These are phyloP conservation scores for Potamarius usumacintae DNA, from an alignment of 2,113 vertebrate species.

Conservation along the genomic window DNA sequence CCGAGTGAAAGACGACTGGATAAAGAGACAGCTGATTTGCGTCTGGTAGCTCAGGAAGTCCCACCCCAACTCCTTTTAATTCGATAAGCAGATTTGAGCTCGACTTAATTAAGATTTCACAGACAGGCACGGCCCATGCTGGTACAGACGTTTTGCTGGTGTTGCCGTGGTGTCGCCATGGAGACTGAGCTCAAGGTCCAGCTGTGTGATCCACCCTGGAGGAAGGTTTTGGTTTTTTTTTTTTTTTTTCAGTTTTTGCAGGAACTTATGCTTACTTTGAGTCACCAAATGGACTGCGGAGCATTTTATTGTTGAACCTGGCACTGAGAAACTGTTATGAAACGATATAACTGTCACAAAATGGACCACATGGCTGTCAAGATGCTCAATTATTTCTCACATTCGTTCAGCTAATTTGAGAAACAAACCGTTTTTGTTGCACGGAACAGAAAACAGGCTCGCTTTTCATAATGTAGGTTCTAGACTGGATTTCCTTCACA, in stretches of 20 bases:
- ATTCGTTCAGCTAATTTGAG: not conserved
- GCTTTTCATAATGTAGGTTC: not conserved
- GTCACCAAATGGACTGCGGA: not conserved
- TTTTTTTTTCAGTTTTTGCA: too few relatives aligned
- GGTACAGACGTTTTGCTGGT: constrained; percentile 7
- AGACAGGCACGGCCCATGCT: constrained; percentile 54
- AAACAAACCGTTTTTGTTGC: not conserved
- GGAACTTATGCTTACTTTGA: not conserved
- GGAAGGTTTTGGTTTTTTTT: too few relatives aligned
- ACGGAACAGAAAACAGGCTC: not conserved
- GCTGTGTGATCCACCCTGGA: constrained; percentile 50
- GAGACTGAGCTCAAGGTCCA: constrained; percentile 54
- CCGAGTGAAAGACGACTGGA: not conserved
- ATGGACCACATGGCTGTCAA: too few relatives aligned
- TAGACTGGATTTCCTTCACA: not conserved
- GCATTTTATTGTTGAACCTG: not conserved
- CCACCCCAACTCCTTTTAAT: constrained; percentile 39
- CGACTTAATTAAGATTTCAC: constrained; percentile 79
- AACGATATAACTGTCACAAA: not conserved
- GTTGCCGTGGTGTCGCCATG: constrained; percentile 49
- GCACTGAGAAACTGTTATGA: not conserved
- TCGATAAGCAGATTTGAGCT: constrained; percentile 74
- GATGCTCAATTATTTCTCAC: not conserved
- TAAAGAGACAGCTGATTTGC: not conserved
- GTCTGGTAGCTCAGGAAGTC: not conserved